Percentiles rank a stretch among this genome's conserved stretches.
These are phyloP conservation scores for Linhomoeus sp. DNA, from an alignment of 2,888 invertebrate genomes.

Conservation along the genomic window DNA sequence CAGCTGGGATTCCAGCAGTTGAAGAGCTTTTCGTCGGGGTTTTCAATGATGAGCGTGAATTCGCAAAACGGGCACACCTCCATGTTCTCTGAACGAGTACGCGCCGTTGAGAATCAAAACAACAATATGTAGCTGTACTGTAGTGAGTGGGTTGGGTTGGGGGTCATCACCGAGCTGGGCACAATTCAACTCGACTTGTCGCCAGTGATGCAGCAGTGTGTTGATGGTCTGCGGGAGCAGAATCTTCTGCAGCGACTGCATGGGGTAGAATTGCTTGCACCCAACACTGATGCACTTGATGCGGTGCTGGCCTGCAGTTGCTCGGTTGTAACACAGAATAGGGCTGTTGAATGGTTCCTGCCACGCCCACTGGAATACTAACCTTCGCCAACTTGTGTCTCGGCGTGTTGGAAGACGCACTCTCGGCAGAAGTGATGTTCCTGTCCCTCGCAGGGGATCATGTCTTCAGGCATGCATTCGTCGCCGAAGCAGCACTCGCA, in stretches of 20 bases:
- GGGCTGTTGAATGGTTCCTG: too few species aligned
- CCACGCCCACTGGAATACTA: neutral
- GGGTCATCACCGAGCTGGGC: neutral
- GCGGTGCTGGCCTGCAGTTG: neutral
- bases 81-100: too few species aligned
- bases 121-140: too few species aligned
- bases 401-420: neutral
- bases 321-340: neutral
- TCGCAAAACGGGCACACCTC: slow-evolving; percentile 41
- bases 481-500: slow-evolving; percentile 32
- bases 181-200: neutral
- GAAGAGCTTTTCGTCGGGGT: slow-evolving; percentile 33
- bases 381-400: too few species aligned
- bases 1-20: slow-evolving; percentile 40
- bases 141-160: too few species aligned
- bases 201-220: neutral
- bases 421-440: neutral
- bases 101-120: too few species aligned
- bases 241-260: neutral
- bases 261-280: neutral
- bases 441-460: neutral
- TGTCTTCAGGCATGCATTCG: neutral
- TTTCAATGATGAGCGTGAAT: slow-evolving; percentile 37
- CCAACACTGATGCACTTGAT: neutral
- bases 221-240: neutral